Evolutionary conservation across 2,888 invertebrate species (phyloP), one percentile per base, ranked within the genome.

Genomic region (Helobdella robusta): DNA sequence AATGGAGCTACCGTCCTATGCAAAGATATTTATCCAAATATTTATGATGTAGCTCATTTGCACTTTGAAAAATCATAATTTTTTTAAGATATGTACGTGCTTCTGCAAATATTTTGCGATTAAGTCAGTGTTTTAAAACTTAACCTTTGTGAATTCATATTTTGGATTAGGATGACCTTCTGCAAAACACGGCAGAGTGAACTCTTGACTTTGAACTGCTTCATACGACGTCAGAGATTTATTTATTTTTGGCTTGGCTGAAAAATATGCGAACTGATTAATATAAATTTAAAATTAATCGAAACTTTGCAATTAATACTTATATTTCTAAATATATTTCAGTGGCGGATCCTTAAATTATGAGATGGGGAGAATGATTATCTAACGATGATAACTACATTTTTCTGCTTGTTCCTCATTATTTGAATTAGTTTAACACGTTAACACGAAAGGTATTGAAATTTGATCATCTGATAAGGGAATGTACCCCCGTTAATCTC

Each of bases 111-210:
- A n/a, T n/a, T n/a, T n/a, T n/a, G n/a, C n/a, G n/a, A n/a, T n/a
- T n/a, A n/a, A n/a, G n/a, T n/a, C n/a, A n/a, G n/a, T n/a, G n/a
- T n/a, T n/a, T n/a, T n/a, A n/a, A 54, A 54, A 18, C 25, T 6
- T 30, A 34, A 71, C 70, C 68, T 67, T 70, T 54, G 52, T 70
- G 66, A 72, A 72, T 50, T 70, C 67, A 23, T 67, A 70, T 52
- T 68, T 71, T 4, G 71, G 70, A 11, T 35, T n/a, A 1, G 71
- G 71, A 6, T 66, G 48, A 25, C 71, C 71, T 4, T n/a, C 36
- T 15, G 70, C 71, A 11, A 50, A 50, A 52, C 71, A 72, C 15
- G 63, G 64, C 44, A 72, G 35, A 25, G 59, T 54, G 54, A 67
- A 66, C 18, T 71, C 68, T 4, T 67, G 66, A 5, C 68, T 67